These are phyloP conservation scores for Mnemiopsis leidyi DNA, from an alignment of 37 sponge, comb jelly and placozoan species.

Conservation along the genomic window DNA sequence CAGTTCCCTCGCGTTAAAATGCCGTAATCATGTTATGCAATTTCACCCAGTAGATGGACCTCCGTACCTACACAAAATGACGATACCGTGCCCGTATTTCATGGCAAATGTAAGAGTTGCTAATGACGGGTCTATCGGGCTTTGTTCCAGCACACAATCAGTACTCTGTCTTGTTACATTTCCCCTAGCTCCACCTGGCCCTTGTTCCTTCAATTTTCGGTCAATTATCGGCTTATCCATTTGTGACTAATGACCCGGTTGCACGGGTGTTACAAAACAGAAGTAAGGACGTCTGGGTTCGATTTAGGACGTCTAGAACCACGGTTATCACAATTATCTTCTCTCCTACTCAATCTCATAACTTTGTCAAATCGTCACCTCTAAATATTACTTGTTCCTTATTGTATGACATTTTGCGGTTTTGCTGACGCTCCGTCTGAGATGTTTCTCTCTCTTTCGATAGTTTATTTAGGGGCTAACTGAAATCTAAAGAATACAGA, in stretches of 20 bases:
- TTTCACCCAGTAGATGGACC: neutral
- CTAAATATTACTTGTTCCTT: neutral
- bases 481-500: too few species aligned
- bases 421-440: neutral
- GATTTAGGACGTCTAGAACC: neutral
- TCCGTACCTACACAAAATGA: neutral
- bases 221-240: neutral
- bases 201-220: neutral
- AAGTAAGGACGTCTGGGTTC: neutral
- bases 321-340: neutral
- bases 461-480: too few species aligned
- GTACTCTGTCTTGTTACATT: neutral
- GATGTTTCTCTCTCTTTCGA: neutral
- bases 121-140: neutral
- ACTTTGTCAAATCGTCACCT: neutral
- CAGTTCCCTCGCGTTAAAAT: too few species aligned
- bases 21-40: neutral
- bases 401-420: neutral
- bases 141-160: neutral
- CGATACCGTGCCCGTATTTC: neutral
- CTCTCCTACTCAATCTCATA: neutral
- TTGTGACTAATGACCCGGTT: neutral
- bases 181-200: neutral
- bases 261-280: neutral
- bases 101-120: neutral